Percentiles rank a stretch among this genome's conserved stretches.
Conservation (phyloP, 2,888 invertebrate species). For the Eurytoma adleriae region DNA sequence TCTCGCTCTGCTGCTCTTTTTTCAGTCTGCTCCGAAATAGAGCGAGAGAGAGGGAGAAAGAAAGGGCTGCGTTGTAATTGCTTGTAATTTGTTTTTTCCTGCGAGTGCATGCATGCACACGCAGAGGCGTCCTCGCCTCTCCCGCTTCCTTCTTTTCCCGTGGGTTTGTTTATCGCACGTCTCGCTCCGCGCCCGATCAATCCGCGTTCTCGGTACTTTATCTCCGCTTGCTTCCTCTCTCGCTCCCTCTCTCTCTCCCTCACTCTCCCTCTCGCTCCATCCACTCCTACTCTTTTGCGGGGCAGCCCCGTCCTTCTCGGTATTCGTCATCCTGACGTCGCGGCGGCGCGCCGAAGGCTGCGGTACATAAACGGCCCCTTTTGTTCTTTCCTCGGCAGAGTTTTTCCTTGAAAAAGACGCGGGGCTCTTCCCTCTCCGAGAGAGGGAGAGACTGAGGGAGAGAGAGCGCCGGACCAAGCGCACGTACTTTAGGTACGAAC, state of each 20-base stretch:
- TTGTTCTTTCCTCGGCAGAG: constrained; percentile 41
- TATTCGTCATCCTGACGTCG: constrained; percentile 55
- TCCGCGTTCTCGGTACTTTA: constrained; percentile 50
- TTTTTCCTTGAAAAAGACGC: constrained; percentile 49
- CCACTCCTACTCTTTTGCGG: background rate
- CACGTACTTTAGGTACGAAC: background rate
- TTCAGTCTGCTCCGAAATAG: constrained; percentile 44
- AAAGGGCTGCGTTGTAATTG: constrained; percentile 25
- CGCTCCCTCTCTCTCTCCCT: constrained; percentile 17
- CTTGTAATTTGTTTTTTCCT: constrained; percentile 51
- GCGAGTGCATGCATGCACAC: background rate
- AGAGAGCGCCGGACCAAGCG: background rate
- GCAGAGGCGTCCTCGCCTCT: background rate
- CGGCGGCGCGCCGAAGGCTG: constrained; percentile 29
- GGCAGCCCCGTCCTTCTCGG: constrained; percentile 35
- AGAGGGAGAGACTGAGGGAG: background rate
- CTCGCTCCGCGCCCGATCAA: constrained; percentile 44
- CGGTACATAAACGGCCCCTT: constrained; percentile 48
- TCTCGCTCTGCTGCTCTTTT: constrained; percentile 2
- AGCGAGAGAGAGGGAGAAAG: constrained; percentile 5
- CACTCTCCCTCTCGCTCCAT: constrained; percentile 5
- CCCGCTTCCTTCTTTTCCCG: constrained; percentile 21
- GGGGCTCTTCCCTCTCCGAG: constrained; percentile 1
- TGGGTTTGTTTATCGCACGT: constrained; percentile 50
- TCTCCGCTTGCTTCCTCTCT: constrained; percentile 30